Evolutionary conservation across 2,113 vertebrate species (phyloP).

Genomic region (Copsychus sechellarum): DNA sequence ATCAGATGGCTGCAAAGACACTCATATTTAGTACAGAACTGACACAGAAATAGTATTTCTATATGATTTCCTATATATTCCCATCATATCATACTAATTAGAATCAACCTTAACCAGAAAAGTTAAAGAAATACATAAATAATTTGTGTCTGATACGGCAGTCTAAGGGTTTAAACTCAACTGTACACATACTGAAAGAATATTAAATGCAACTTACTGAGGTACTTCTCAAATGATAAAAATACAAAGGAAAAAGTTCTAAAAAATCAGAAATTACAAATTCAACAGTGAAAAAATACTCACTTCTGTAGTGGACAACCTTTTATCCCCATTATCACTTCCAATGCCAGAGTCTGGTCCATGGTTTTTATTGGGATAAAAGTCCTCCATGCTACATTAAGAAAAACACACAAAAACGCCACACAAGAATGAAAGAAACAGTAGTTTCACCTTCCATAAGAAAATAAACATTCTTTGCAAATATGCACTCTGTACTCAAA

Average conservation of each 20-base stretch:
- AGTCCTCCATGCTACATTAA: slow-evolving; percentile 91
- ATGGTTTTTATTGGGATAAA: slow-evolving; percentile 96
- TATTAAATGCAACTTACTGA: background rate
- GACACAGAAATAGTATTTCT: background rate
- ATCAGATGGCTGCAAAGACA: slow-evolving; percentile 88
- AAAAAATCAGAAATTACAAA: background rate
- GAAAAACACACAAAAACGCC: background rate
- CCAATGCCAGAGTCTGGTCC: slow-evolving; percentile 98
- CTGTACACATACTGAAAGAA: background rate
- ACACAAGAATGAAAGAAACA: background rate
- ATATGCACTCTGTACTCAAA: background rate
- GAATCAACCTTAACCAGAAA: background rate
- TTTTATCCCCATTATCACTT: slow-evolving; percentile 97
- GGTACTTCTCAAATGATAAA: background rate
- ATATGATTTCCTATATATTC: background rate
- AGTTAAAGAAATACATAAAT: background rate
- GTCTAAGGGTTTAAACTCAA: background rate
- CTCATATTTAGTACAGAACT: background rate
- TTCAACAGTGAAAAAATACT: slow-evolving; percentile 40
- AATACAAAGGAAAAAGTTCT: background rate
- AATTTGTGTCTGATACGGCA: background rate
- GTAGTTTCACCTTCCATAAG: background rate
- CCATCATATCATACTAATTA: background rate
- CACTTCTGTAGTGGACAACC: slow-evolving; percentile 95
- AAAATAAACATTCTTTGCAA: background rate